phyloP scores from a whole-genome alignment of 1,140 invertebrate species.

The Melanaphis sacchari region DNA sequence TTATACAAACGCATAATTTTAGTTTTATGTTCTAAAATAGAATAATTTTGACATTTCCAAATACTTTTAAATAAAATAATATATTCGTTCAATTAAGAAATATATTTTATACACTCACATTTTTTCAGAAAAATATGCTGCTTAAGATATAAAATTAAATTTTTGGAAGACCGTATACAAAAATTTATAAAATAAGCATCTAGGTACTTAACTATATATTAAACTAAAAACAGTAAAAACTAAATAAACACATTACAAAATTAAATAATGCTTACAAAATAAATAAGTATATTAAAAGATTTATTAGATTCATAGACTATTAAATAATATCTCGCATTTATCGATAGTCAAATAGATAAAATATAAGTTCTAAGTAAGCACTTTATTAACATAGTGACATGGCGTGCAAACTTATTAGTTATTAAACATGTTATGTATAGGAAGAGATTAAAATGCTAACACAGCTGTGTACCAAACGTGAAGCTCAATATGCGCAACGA shows the following conservation, averaged over 20 bases:
- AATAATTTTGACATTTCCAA: neutral
- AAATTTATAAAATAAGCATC: neutral
- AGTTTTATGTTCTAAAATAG: neutral
- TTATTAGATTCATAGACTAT: too few relatives aligned
- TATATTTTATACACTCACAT: neutral
- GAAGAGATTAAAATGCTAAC: constrained; percentile 51
- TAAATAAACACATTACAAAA: too few relatives aligned
- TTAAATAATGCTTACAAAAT: too few relatives aligned
- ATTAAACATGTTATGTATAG: neutral
- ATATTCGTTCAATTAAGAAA: neutral
- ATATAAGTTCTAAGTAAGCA: too few relatives aligned
- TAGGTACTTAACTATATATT: neutral
- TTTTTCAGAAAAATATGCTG: neutral
- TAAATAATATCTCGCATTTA: too few relatives aligned
- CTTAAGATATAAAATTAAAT: neutral
- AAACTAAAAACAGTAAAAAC: too few relatives aligned
- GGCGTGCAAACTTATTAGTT: too few relatives aligned
- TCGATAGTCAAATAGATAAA: too few relatives aligned
- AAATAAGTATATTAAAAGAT: too few relatives aligned
- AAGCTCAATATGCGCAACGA: neutral
- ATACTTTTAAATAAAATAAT: too few relatives aligned
- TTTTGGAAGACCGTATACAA: neutral
- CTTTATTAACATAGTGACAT: too few relatives aligned
- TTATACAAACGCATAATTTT: neutral
- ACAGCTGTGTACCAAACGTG: neutral